These are phyloP conservation scores for Elmis aenea DNA, from an alignment of 2,888 invertebrate species.

Conservation along the genomic window DNA sequence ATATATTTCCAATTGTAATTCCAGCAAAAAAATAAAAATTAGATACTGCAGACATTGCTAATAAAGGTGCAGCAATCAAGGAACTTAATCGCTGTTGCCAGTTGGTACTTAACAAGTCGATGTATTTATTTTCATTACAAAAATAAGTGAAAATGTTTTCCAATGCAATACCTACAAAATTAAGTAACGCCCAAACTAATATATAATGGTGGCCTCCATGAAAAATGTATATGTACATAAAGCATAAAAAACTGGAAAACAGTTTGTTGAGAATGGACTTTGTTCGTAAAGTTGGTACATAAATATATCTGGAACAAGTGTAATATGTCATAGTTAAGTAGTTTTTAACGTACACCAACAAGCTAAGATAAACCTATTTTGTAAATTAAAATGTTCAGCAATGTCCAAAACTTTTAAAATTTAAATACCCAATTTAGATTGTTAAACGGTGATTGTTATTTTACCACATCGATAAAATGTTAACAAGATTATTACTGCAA, in stretches of 20 bases:
- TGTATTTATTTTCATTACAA: constrained; percentile 32
- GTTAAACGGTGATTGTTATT: no score
- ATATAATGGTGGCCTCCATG: constrained; percentile 77
- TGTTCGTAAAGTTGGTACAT: constrained; percentile 36
- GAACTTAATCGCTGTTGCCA: constrained; percentile 62
- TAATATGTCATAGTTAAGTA: no score
- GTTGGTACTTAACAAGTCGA: constrained; percentile 26
- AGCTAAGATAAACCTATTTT: no score
- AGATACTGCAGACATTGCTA: constrained; percentile 75
- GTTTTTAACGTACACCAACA: no score
- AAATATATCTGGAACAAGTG: constrained; percentile 23
- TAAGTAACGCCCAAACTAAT: constrained; percentile 82
- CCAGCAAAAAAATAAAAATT: constrained; percentile 87
- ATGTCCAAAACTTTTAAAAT: no score
- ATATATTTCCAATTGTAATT: constrained; percentile 66
- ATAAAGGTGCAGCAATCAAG: constrained; percentile 64
- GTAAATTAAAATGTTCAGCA: no score
- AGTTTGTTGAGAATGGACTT: constrained; percentile 54
- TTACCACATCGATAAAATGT: no score
- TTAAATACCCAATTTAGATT: no score
- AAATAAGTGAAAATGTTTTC: constrained; percentile 61
- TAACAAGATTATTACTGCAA: no score
- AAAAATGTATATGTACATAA: constrained; percentile 85
- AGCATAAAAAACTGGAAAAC: constrained; percentile 68
- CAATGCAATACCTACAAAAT: constrained; percentile 71